Base-by-base conservation (phyloP, 2,888 invertebrate species). In the Apamea anceps region DNA sequence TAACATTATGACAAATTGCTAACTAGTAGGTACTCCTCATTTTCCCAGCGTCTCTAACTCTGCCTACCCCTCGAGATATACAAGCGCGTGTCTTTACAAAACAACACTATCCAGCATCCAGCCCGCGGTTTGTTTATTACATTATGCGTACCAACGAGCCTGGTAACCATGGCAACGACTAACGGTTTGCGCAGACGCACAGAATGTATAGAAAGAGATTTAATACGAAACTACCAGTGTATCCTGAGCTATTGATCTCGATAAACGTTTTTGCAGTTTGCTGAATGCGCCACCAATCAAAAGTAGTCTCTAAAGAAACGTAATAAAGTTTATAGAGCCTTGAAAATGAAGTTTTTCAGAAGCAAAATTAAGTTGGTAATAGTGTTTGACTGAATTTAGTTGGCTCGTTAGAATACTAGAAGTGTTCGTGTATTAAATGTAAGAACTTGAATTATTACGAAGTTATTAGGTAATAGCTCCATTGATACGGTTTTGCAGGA, bases 191-290 rank as follows among this genome's bases (percentile, higher is more conserved):
- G 79, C 84, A 81, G 72, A 84, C 85, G 86, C 87, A 82, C 84
- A 91, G 90, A 91, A 91, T 89, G 90, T 83, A 85, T 90, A 85
- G 86, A 88, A 88, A 88, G 87, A 92, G 91, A 92, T 92, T 91
- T 92, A 91, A 91, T 88, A 89, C 89, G 85, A 89, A 92, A 91
- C 86, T 68, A 87, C 88, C 84, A 84, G 62, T 81, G 71, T 92
- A 92, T 92, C 90, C 86, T 79, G 88, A 83, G 80, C 89, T 81
- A 89, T 89, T 85, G 90, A 92, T 92, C 89, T 87, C 71, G 84
- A 86, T 87, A 80, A 75, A 77, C 51, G 4, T 0, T 57, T 68
- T 51, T 79, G 10, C 78, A 18, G 48, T 51, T 80, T 32, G 66
- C 13, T 48, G n/a, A 77, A 76, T 32, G 0, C 15, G 0, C 0